Conservation (phyloP, 1,140 invertebrate genomes). For the Zaprionus africanus region DNA sequence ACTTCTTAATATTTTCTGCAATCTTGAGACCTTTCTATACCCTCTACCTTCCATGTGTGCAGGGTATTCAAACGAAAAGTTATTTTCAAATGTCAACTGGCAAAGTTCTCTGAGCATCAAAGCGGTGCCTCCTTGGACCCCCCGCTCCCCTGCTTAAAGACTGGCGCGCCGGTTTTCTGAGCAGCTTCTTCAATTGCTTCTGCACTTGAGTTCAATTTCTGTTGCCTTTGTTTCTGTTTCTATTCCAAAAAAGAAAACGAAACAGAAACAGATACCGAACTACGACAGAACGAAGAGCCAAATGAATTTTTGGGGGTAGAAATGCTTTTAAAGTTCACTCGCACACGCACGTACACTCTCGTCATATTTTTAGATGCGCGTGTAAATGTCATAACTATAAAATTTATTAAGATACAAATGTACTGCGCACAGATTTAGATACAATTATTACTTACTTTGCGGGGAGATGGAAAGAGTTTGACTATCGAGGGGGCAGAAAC, state of each 20-base stretch:
- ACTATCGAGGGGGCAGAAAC: not conserved
- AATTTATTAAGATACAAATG: conserved; percentile 79
- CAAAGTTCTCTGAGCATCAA: conserved; percentile 42
- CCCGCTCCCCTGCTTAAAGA: conserved; percentile 29
- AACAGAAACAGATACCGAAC: conserved; percentile 16
- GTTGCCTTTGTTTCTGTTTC: conserved; percentile 13
- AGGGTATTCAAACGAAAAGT: conserved; percentile 9
- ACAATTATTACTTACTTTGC: conserved; percentile 76
- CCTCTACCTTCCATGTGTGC: not conserved
- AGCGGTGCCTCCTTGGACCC: conserved; percentile 48
- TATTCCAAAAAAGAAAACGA: conserved; percentile 24
- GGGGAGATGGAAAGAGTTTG: not conserved
- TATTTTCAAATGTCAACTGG: conserved; percentile 31
- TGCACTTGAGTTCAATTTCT: conserved; percentile 82
- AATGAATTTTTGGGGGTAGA: conserved; percentile 49
- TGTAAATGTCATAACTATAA: conserved; percentile 76
- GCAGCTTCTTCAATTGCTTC: conserved; percentile 77
- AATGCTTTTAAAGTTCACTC: conserved; percentile 68
- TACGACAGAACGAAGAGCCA: conserved; percentile 20
- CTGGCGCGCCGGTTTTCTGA: conserved; percentile 54
- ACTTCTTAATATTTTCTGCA: not conserved
- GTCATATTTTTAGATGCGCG: conserved; percentile 28
- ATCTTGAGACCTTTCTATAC: not conserved
- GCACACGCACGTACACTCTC: not conserved
- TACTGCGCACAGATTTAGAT: conserved; percentile 74